Percentiles rank a stretch among this genome's conserved stretches.
These are phyloP conservation scores for Adelphocoris suturalis DNA, from an alignment of 2,888 invertebrate genomes.

Conservation along the genomic window DNA sequence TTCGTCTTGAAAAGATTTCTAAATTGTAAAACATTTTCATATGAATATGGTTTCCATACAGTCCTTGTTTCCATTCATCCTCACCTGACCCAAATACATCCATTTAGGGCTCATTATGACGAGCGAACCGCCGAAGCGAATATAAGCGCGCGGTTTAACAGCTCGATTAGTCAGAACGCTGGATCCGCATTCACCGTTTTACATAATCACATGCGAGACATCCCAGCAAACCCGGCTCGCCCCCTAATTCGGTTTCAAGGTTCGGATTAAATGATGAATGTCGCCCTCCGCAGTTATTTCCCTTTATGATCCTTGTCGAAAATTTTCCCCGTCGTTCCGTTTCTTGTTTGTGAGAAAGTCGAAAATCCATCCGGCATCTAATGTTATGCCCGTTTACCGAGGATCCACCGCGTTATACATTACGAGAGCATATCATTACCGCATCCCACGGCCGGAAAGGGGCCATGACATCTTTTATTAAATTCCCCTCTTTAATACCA, in stretches of 20 bases:
- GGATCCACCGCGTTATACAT: not conserved
- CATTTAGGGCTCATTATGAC: not conserved
- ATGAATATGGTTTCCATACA: too few species aligned
- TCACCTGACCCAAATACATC: too few species aligned
- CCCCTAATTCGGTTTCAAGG: constrained; percentile 3
- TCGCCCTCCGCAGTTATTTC: not conserved
- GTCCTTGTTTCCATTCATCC: too few species aligned
- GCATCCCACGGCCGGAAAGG: constrained; percentile 2
- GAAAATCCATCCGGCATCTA: not conserved
- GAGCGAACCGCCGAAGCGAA: not conserved
- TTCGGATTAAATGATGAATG: not conserved
- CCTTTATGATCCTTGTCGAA: constrained; percentile 2
- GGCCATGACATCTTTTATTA: constrained; percentile 60
- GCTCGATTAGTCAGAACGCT: constrained; percentile 12
- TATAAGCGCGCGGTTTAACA: not conserved
- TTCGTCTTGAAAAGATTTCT: too few species aligned
- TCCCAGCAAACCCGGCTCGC: constrained; percentile 16
- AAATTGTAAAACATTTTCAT: too few species aligned
- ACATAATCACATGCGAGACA: not conserved
- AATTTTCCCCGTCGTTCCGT: not conserved
- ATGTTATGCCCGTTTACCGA: not conserved
- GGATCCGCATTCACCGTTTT: constrained; percentile 1
- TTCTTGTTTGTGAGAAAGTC: not conserved
- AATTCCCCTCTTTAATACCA: constrained; percentile 65
- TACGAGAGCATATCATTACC: constrained; percentile 8